A percentile compares a stretch with the other conserved stretches of the same genome.
Conservation (phyloP, 2,797 vertebrate species). For the Anas georgica region DNA sequence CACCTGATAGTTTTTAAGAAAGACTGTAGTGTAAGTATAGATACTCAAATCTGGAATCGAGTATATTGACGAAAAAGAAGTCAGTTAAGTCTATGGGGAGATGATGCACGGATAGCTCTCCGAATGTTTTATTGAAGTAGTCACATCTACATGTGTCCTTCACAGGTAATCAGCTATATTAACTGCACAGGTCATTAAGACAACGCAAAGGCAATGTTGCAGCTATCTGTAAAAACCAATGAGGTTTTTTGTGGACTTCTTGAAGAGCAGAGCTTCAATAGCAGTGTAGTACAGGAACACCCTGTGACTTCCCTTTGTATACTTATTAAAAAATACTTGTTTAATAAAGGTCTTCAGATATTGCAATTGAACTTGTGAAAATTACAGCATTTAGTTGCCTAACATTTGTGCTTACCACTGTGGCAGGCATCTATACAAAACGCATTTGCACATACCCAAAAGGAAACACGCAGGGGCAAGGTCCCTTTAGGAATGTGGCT, state of each 20-base stretch:
- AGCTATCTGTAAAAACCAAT: background rate
- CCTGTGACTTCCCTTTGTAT: background rate
- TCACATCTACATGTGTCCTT: background rate
- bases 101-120: background rate
- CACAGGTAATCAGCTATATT: background rate
- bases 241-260: background rate
- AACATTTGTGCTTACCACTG: background rate
- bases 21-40: background rate
- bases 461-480: background rate
- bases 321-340: background rate
- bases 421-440: constrained; percentile 4
- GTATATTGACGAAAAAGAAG: background rate
- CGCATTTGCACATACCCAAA: background rate
- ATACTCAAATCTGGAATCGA: background rate
- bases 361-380: background rate
- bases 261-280: background rate
- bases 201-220: background rate
- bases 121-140: background rate
- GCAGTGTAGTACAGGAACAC: background rate
- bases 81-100: background rate
- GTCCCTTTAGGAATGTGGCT: background rate
- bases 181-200: background rate
- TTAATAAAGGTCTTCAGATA: background rate
- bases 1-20: background rate
- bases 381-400: background rate